Conservation (phyloP, 2,113 vertebrate species). For the Percina caprodes region DNA sequence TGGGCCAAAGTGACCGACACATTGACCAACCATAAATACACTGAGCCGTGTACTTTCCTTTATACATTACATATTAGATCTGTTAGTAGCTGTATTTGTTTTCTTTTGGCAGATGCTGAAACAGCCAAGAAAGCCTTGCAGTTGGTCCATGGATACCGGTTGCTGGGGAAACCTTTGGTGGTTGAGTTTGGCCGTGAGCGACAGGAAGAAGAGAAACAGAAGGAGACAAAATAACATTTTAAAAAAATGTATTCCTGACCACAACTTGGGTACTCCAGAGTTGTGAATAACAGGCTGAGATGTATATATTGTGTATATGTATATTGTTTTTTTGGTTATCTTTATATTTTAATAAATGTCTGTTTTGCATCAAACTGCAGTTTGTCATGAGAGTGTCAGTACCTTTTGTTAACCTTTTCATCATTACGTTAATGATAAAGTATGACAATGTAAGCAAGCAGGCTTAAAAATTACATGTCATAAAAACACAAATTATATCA, state of each 20-base stretch:
- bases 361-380: not conserved
- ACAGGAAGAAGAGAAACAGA: conserved; percentile 59
- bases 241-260: not conserved
- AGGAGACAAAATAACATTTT: conserved; percentile 15
- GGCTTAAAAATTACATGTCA: not conserved
- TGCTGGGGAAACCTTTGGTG: conserved; percentile 90
- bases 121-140: conserved; percentile 85
- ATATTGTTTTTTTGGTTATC: not conserved
- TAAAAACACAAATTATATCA: not conserved
- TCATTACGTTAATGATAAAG: not conserved
- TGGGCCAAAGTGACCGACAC: not conserved
- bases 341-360: not conserved
- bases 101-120: conserved; percentile 80
- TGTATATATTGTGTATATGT: not conserved
- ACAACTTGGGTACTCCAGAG: not conserved
- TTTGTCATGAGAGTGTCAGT: not conserved
- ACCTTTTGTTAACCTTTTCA: not conserved
- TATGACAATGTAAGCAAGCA: not conserved
- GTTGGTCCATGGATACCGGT: conserved; percentile 89
- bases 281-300: not conserved
- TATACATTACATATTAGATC: no score
- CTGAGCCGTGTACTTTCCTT: not conserved
- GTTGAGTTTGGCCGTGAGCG: conserved; percentile 90
- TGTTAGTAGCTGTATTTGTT: conserved; percentile 9
- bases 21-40: not conserved